Percentiles rank a stretch among this genome's conserved stretches.
phyloP scores from a whole-genome alignment of 2,888 invertebrate genomes.

The Heliconius charithonia region DNA sequence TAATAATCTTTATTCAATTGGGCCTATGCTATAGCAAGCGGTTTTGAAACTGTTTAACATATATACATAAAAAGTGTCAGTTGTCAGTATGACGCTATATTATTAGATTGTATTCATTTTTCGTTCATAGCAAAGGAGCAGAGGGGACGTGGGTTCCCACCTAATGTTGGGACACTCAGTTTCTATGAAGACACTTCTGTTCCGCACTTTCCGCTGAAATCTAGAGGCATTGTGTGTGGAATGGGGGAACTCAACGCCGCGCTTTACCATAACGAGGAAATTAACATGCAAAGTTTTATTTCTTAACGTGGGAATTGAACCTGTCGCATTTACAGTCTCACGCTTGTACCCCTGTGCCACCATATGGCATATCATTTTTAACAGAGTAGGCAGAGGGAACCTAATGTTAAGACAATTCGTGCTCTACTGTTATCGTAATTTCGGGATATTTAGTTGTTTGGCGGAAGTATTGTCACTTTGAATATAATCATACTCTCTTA shows the following conservation, averaged over 20 bases:
- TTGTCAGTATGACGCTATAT: background rate
- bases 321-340: background rate
- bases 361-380: too few relatives aligned
- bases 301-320: background rate
- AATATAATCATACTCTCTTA: background rate
- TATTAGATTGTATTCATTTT: background rate
- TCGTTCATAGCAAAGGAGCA: background rate
- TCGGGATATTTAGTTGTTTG: background rate
- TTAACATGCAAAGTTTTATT: background rate
- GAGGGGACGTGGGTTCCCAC: too few relatives aligned
- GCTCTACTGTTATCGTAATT: background rate
- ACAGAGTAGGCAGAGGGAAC: background rate
- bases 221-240: background rate
- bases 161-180: too few relatives aligned
- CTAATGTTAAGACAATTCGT: background rate
- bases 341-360: too few relatives aligned
- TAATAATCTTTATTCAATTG: slow-evolving; percentile 3
- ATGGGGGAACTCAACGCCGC: background rate
- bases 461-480: background rate
- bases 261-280: background rate
- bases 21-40: background rate
- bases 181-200: too few relatives aligned
- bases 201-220: too few relatives aligned
- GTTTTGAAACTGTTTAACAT: slow-evolving; percentile 8
- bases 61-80: background rate